A percentile compares a stretch with the other conserved stretches of the same genome.
Evolutionary conservation across 2,797 vertebrate genomes (phyloP).

Genomic region (Anas capensis): DNA sequence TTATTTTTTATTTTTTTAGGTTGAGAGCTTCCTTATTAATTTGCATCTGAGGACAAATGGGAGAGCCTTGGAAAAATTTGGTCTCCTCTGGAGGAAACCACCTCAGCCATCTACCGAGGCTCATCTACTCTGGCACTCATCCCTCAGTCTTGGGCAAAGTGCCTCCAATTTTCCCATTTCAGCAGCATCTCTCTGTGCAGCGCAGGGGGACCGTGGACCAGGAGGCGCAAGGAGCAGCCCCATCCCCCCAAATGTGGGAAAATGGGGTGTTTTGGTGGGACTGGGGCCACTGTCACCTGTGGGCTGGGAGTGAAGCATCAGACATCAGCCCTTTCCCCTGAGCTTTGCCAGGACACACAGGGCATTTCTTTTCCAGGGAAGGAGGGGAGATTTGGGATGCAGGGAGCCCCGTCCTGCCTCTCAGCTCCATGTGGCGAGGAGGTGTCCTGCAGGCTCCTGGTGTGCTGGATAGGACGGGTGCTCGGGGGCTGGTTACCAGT

Average conservation of each 20-base stretch:
- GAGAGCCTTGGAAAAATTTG: background rate
- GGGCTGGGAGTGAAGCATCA: background rate
- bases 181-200: fast-evolving
- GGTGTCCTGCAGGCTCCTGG: background rate
- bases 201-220: background rate
- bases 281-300: background rate
- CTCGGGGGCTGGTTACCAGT: background rate
- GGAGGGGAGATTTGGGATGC: background rate
- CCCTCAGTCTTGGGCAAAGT: background rate
- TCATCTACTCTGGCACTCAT: background rate
- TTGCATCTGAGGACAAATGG: background rate
- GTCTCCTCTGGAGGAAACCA: background rate
- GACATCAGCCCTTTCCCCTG: background rate
- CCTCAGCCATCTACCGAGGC: background rate
- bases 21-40: background rate
- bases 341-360: no score
- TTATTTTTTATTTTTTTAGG: background rate
- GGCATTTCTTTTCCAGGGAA: background rate
- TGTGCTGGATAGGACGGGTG: background rate
- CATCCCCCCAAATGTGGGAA: background rate
- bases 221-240: background rate
- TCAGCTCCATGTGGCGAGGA: background rate
- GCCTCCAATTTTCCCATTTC: background rate
- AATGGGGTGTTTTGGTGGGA: background rate
- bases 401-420: background rate